These are phyloP conservation scores for Neria commutata DNA, from an alignment of 2,888 invertebrate species.

Conservation along the genomic window DNA sequence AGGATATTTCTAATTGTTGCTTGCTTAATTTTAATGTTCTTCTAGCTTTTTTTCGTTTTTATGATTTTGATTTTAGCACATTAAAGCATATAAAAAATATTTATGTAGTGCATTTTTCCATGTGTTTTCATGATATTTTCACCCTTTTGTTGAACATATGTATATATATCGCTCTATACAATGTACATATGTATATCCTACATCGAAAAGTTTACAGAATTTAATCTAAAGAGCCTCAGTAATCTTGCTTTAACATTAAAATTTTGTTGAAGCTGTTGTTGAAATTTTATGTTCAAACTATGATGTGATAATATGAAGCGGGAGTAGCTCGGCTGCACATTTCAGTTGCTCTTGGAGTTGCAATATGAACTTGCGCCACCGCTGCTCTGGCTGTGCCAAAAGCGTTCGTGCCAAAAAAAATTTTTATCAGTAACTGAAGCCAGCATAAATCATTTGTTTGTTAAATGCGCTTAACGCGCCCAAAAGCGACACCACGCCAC, in stretches of 20 bases:
- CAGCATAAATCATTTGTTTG: constrained; percentile 39
- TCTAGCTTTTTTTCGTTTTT: background rate
- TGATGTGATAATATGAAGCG: no score
- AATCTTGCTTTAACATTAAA: background rate
- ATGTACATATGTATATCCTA: background rate
- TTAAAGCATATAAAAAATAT: background rate
- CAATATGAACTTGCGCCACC: background rate
- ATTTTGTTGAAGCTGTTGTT: no score
- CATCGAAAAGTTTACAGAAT: background rate
- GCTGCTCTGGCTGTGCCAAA: constrained; percentile 12
- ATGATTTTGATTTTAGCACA: background rate
- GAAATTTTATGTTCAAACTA: no score
- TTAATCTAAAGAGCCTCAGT: background rate
- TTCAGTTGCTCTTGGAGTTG: no score
- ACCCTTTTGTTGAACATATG: no score
- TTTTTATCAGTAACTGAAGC: no score
- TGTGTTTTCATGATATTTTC: no score
- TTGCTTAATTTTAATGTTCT: background rate
- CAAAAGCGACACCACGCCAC: no score
- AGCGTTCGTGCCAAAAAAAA: no score
- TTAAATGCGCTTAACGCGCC: constrained; percentile 13
- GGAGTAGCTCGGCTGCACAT: no score
- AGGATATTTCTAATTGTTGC: background rate
- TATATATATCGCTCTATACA: no score
- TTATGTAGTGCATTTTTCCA: no score